Conservation (phyloP, 2,888 invertebrate species). For the Ormyrus rosae region DNA sequence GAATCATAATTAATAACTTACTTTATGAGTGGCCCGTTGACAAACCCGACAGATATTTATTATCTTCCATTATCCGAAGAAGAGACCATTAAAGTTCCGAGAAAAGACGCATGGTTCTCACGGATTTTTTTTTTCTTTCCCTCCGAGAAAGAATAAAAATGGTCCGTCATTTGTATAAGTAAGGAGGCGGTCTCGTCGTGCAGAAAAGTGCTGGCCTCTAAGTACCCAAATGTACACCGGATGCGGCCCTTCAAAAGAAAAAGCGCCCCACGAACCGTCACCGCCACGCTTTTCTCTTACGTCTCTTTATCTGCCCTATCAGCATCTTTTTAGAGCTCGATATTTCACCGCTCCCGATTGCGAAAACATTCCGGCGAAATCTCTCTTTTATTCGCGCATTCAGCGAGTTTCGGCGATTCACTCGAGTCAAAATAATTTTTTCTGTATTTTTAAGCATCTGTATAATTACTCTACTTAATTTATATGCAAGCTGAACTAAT, state of each 20-base stretch:
- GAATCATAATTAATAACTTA: conserved; percentile 42
- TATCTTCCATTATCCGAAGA: conserved; percentile 8
- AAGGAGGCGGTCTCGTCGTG: conserved; percentile 33
- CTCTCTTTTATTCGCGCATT: conserved; percentile 1
- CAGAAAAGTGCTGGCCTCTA: conserved; percentile 27
- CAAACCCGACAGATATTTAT: conserved; percentile 51
- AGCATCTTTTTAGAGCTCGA: conserved; percentile 42
- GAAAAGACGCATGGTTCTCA: conserved; percentile 36
- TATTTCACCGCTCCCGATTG: conserved; percentile 26
- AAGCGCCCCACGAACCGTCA: conserved; percentile 33
- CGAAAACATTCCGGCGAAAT: conserved; percentile 6
- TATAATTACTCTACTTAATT: no score
- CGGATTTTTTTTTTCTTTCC: conserved; percentile 10
- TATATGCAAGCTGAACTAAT: no score
- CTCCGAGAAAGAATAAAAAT: conserved; percentile 38
- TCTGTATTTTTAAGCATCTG: no score
- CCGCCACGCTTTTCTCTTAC: conserved; percentile 41
- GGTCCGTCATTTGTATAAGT: conserved; percentile 54
- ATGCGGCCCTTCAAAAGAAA: conserved; percentile 16
- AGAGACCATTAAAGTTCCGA: conserved; percentile 31
- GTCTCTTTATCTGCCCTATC: conserved; percentile 39
- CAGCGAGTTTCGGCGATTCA: neutral
- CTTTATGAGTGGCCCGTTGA: conserved; percentile 28
- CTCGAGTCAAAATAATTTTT: no score
- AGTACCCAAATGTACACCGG: conserved; percentile 43